Evolutionary conservation across 2,888 invertebrate species (phyloP), one percentile per base, ranked within the genome.

Genomic region (Phaedon cochleariae): DNA sequence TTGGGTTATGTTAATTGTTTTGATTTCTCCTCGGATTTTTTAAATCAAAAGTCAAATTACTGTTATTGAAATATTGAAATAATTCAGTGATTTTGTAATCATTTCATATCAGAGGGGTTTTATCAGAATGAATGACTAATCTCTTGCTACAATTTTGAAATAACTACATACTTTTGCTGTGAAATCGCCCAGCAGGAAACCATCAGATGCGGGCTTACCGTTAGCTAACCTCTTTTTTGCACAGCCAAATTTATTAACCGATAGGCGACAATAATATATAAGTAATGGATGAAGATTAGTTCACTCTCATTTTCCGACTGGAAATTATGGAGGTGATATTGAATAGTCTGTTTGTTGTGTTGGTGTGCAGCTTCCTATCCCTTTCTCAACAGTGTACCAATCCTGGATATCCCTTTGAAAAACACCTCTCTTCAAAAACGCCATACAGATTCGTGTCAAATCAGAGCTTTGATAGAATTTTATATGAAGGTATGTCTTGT

Each of bases 391-490:
- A 65, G 45, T 70, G 73, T 62, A 62, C 60, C 12, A 71, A 67
- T 26, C 52, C 57, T 60, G 65, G 62, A 1, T 72, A 73, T 48
- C 68, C 64, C 4, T 75, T 73, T 65, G 77, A 86, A 71, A 81
- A 83, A 61, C 85, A 86, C 81, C 84, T 93, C 62, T 88, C 88
- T 41, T 87, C 91, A 7, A 90, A 90, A 79, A 91, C 93, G 9
- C 91, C 93, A 0, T 94, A 94, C 79, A 86, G 93, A 74, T 87
- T 87, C 76, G 86, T 89, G 70, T 88, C 86, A 51, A 92, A 92
- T 80, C 85, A 84, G 72, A 86, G 90, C 82, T 88, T 89, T 74
- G 84, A 86, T 20, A 83, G 84, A 74, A 82, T 89, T 58, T 80
- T 85, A 67, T 91, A 86, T 82, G 83, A 86, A 78, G 88, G 92